These are phyloP conservation scores for Vanacampus margaritifer DNA, from an alignment of 2,113 vertebrate species.

Conservation along the genomic window DNA sequence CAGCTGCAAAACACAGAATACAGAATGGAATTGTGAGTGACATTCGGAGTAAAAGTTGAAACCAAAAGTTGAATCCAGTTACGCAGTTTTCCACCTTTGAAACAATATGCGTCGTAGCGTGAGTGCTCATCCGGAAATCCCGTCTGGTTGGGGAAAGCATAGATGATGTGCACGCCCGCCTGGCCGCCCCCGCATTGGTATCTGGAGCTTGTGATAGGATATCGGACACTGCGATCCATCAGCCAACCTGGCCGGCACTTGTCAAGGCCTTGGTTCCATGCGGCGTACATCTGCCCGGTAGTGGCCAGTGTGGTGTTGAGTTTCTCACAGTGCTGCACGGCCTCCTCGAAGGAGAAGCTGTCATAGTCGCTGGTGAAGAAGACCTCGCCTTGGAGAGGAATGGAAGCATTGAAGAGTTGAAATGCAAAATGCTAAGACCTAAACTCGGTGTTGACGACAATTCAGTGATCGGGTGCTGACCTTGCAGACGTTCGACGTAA, in stretches of 20 bases:
- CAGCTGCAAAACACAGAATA: slow-evolving; percentile 13
- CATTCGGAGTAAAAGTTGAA: neutral
- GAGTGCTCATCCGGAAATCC: slow-evolving; percentile 82
- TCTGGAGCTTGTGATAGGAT: slow-evolving; percentile 80
- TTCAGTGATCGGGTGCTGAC: slow-evolving; percentile 53
- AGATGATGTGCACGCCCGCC: slow-evolving; percentile 83
- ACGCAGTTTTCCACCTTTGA: slow-evolving; percentile 74
- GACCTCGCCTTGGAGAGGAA: slow-evolving; percentile 78
- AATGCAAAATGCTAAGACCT: neutral
- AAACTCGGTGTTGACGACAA: neutral
- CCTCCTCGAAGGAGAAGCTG: slow-evolving; percentile 86
- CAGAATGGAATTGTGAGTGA: neutral
- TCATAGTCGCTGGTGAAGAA: slow-evolving; percentile 83
- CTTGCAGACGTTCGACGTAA: slow-evolving; percentile 80
- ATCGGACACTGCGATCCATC: slow-evolving; percentile 85
- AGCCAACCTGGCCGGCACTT: slow-evolving; percentile 90
- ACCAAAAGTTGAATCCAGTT: neutral
- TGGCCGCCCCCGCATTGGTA: slow-evolving; percentile 79
- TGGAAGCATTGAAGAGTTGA: slow-evolving; percentile 15
- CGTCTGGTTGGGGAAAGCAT: slow-evolving; percentile 83
- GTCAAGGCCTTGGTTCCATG: slow-evolving; percentile 87
- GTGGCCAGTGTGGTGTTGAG: slow-evolving; percentile 85
- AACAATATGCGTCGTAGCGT: slow-evolving; percentile 89
- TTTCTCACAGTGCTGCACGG: slow-evolving; percentile 78
- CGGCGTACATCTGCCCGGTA: slow-evolving; percentile 82